Conservation (phyloP, 1,140 invertebrate genomes). For the Ostrea denselamellosa region DNA sequence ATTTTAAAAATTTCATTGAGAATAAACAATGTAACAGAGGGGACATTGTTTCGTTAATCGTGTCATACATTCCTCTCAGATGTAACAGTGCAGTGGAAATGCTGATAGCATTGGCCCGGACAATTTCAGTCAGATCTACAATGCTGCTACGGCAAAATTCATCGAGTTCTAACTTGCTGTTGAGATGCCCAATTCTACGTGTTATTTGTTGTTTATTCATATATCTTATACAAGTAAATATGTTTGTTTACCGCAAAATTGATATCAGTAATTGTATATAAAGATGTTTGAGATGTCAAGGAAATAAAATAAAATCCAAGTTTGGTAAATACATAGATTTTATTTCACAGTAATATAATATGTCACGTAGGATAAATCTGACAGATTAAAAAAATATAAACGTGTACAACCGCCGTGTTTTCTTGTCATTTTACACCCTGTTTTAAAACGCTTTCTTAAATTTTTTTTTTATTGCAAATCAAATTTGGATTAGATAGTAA, state of each 20-base stretch:
- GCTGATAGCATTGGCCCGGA: neutral
- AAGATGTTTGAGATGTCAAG: neutral
- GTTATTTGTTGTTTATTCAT: neutral
- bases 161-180: neutral
- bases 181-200: neutral
- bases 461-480: no score
- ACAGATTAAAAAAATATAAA: neutral
- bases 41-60: neutral
- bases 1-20: neutral
- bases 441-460: no score
- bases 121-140: neutral
- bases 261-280: neutral
- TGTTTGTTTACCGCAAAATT: neutral
- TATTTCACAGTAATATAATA: neutral
- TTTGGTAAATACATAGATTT: neutral
- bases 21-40: conserved; percentile 13
- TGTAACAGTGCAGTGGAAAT: neutral
- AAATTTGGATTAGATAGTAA: no score
- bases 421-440: no score
- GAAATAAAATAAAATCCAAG: no score
- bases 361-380: neutral
- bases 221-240: neutral
- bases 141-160: neutral
- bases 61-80: neutral
- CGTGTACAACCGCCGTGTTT: no score